Evolutionary conservation across 2,113 vertebrate genomes (phyloP).

Genomic region (Carlito syrichta): DNA sequence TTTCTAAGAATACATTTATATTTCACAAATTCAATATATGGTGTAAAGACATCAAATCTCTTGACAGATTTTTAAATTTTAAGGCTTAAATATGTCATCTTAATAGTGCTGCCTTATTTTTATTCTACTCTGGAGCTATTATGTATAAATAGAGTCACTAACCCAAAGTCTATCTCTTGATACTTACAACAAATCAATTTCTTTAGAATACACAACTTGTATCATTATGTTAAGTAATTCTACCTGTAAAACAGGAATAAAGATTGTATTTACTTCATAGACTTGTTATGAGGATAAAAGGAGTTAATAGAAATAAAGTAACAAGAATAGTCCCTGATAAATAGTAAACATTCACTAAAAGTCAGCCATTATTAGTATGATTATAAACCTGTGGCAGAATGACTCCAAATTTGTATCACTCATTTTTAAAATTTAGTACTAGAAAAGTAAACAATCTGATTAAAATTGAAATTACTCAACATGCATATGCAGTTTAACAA

Average conservation of each 20-base stretch:
- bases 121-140: neutral
- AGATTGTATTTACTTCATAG: neutral
- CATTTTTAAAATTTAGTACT: conserved; percentile 32
- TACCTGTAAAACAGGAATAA: conserved; percentile 26
- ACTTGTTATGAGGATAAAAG: neutral
- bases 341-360: neutral
- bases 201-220: neutral
- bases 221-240: conserved; percentile 8
- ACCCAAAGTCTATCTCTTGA: neutral
- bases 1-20: neutral
- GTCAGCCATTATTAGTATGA: neutral
- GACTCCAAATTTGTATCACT: neutral
- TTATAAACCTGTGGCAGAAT: conserved; percentile 10
- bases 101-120: neutral
- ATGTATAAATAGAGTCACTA: neutral
- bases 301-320: neutral
- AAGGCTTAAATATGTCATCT: neutral
- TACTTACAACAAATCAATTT: neutral
- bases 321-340: conserved; percentile 26
- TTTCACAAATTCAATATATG: neutral
- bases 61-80: neutral
- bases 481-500: neutral
- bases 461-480: conserved; percentile 29
- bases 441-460: conserved; percentile 38
- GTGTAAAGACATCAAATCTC: neutral